phyloP scores from a whole-genome alignment of 2,888 invertebrate genomes.

The Trypoxylon attenuatum region DNA sequence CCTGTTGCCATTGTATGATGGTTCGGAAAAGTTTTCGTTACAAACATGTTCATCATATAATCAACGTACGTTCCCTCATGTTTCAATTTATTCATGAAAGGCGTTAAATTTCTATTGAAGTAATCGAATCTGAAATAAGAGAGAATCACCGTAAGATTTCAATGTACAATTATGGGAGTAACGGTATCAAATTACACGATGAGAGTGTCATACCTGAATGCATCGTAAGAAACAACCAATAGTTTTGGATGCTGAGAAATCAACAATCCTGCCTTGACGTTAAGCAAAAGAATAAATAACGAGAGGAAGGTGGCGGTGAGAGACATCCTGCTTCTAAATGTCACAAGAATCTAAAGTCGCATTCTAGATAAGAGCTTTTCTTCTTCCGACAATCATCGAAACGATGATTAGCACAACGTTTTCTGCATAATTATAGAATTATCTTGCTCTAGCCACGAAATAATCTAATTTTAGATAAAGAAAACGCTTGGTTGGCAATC shows the following conservation, averaged over 20 bases:
- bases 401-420: background rate
- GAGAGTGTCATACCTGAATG: constrained; percentile 75
- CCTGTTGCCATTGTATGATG: constrained; percentile 85
- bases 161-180: background rate
- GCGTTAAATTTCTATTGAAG: constrained; percentile 77
- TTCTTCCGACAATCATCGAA: background rate
- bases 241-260: constrained; percentile 75
- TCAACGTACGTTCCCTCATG: constrained; percentile 77
- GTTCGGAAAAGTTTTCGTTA: constrained; percentile 85
- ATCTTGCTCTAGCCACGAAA: background rate
- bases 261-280: constrained; percentile 52
- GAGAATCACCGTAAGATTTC: background rate
- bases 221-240: constrained; percentile 82
- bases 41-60: constrained; percentile 79
- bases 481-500: background rate
- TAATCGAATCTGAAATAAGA: constrained; percentile 78
- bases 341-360: background rate
- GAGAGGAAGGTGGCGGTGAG: constrained; percentile 21
- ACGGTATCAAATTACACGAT: background rate
- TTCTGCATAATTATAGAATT: constrained; percentile 10
- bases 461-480: constrained; percentile 1
- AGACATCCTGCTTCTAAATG: constrained; percentile 19
- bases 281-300: constrained; percentile 34
- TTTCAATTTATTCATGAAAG: constrained; percentile 78
- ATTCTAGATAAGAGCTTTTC: background rate